Evolutionary conservation across 2,797 vertebrate species (phyloP), one percentile per base, ranked within the genome.

Genomic region (Mormyrus proboscirostris): DNA sequence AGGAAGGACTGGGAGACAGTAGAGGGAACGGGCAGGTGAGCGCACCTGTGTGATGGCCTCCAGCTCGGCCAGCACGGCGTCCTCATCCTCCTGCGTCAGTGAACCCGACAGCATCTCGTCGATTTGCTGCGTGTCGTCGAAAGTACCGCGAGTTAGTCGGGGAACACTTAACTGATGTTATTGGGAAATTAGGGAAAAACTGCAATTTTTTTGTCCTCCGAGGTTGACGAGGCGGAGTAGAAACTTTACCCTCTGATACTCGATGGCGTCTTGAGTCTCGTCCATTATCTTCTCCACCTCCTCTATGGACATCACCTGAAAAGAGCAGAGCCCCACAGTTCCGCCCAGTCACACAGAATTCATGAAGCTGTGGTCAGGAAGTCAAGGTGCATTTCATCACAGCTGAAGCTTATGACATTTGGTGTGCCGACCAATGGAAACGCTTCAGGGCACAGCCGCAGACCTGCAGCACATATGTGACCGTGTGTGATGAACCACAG

Each of bases 261-360:
- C 97, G 90, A 98, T 95, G 0, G 97, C 95, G 9, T 99, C 98
- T 88, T 98, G 97, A 0, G 98, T 99, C 92, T 99, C 98, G 41
- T 98, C 98, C 91, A 99, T 95, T 51, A 99, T 97, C 91, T 96
- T 95, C 92, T 99, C 98, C 92, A 98, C 98, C 12, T 98, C 97
- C 89, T 99, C 98, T 89, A 99, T 93, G 84, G 98, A 98, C 98
- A 99, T 97, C 65, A 98, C 96, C 98, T 99, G 86, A 90, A 55
- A 41, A 22, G 33, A 47, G 2, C 0, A 16, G 14, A 55, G 33
- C 38, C 2, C 33, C 29, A 14, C 29, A 12, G 65, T 33, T 19
- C 53, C n/a, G 25, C 19, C 55, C 3, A 65, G 6, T 44, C 73
- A 44, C 2, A n/a, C 33, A 44, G 38, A 76, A 41, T 44, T 69